A percentile compares a stretch with the other conserved stretches of the same genome.
Evolutionary conservation across 2,797 vertebrate genomes (phyloP).

Genomic region (Pangasius larnaudii): DNA sequence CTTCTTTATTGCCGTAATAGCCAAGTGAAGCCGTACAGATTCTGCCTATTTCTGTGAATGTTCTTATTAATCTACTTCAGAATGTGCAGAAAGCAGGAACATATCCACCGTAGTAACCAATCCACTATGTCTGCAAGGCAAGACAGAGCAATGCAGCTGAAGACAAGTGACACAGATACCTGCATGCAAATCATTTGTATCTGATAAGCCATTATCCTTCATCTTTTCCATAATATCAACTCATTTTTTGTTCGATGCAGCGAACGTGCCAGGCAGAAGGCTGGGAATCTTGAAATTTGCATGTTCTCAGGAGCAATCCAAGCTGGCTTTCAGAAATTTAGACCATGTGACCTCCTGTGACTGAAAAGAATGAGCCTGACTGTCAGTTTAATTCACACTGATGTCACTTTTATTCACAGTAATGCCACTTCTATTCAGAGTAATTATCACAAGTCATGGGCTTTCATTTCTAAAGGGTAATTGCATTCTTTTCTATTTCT

Average conservation of each 20-base stretch:
- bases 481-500: slow-evolving; percentile 12
- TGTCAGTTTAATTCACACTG: slow-evolving; percentile 43
- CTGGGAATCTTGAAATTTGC: slow-evolving; percentile 40
- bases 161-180: slow-evolving; percentile 25
- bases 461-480: slow-evolving; percentile 28
- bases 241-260: slow-evolving; percentile 48
- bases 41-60: slow-evolving; percentile 39
- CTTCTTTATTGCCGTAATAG: slow-evolving; percentile 10
- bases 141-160: slow-evolving; percentile 11
- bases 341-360: slow-evolving; percentile 33
- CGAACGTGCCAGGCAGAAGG: slow-evolving; percentile 9
- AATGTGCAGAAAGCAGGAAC: slow-evolving; percentile 47
- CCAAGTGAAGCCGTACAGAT: slow-evolving; percentile 2
- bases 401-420: slow-evolving; percentile 27
- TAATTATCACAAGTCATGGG: slow-evolving; percentile 66
- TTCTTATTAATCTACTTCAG: slow-evolving; percentile 47
- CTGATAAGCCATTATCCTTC: slow-evolving; percentile 53
- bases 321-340: slow-evolving; percentile 34
- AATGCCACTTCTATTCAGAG: slow-evolving; percentile 49
- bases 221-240: slow-evolving; percentile 50
- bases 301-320: slow-evolving; percentile 41
- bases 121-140: slow-evolving; percentile 25
- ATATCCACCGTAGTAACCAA: slow-evolving; percentile 14
- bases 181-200: slow-evolving; percentile 48
- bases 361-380: slow-evolving; percentile 39